These are phyloP conservation scores for Upupa epops DNA, from an alignment of 2,113 vertebrate species.

Conservation along the genomic window DNA sequence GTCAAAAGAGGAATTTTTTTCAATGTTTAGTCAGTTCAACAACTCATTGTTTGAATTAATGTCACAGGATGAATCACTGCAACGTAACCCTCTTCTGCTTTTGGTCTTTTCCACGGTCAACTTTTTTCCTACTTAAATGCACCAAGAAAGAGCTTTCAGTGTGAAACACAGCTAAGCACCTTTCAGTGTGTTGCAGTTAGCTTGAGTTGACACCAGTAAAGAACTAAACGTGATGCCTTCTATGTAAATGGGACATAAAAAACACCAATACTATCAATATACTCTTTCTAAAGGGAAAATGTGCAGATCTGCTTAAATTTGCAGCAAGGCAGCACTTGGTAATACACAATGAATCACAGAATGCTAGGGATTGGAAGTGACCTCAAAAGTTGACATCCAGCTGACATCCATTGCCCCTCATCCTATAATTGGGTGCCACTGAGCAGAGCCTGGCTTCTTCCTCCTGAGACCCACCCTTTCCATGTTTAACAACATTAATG, in stretches of 20 bases:
- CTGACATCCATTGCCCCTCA: no score
- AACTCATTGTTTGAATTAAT: neutral
- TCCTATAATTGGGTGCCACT: no score
- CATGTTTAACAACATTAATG: no score
- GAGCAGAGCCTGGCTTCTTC: no score
- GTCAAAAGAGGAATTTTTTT: neutral
- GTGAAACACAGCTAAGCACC: neutral
- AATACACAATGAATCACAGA: no score
- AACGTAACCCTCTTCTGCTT: neutral
- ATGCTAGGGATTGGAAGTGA: no score
- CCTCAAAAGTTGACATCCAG: no score
- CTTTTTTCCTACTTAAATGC: neutral
- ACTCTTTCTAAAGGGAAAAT: neutral
- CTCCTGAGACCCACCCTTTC: no score
- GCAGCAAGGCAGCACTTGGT: neutral
- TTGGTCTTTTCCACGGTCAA: neutral
- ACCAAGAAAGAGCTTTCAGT: neutral
- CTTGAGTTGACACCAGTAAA: neutral
- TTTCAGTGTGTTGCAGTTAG: neutral
- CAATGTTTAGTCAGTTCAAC: neutral
- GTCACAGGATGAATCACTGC: neutral
- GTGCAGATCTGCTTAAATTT: neutral
- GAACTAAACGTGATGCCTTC: neutral
- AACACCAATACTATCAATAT: neutral
- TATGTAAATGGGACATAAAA: neutral